Base-by-base conservation (phyloP, 2,797 vertebrate genomes). In the Graptemys geographica region DNA sequence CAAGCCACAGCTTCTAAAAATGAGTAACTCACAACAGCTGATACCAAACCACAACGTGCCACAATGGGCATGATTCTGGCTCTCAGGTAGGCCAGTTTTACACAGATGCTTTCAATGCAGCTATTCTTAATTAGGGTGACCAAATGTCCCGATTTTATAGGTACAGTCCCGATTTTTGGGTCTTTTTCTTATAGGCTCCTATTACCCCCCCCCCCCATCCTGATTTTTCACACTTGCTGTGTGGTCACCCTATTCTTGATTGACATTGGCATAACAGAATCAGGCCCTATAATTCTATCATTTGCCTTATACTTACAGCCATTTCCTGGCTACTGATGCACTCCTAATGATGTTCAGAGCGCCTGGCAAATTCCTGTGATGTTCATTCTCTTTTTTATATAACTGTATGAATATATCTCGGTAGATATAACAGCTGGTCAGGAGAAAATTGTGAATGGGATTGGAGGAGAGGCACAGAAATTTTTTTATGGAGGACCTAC, bases 61-160 rank as follows among this genome's bases (percentile, higher is more conserved):
- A 23, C 83, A 69, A 82, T 82, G 82, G 87, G 85, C 62, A 52
- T 3, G 3, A 90, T 82, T 91, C 87, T 79, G 59, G 82, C 82
- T 91, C 93, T 94, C 80, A 31, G 8, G 44, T 41, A 81, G 37
- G 47, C 11, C 44, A 18, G 65, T 5, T 95, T 94, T 95, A 95
- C 88, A 79, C 86, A 92, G 86, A 84, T 76, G 84, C 95, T 90
- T 86, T 86, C 27, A 88, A 62, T 55, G 89, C 83, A 94, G 47
- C 62, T 83, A 92, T 84, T 84, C 27, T 59, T 4, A 57, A 91
- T 79, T 69, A 51, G 13, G 13, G 51, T 51, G 51, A 51, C 51
- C 5, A 51, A 51, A 51, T 51, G 51, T 51, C 13, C 51, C 51
- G 4, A 51, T 51, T 51, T 51, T 51, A 51, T 51, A 51, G 13